Percentiles rank a stretch among this genome's conserved stretches.
Evolutionary conservation across 2,888 invertebrate species (phyloP).

Genomic region (Boloria euphrosyne): DNA sequence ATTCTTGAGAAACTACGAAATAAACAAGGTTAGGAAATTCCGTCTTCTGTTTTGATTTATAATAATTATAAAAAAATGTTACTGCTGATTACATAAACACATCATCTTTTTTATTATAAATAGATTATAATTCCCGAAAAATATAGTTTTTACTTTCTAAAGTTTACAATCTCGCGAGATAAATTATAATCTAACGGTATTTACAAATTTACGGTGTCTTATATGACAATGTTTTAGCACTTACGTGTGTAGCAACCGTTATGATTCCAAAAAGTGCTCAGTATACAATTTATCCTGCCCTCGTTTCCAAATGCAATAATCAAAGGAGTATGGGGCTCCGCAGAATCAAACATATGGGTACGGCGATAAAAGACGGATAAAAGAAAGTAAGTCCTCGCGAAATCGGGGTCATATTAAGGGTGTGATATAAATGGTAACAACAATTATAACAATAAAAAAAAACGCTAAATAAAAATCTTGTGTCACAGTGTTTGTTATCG

Average conservation of each 20-base stretch:
- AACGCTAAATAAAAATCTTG: too few relatives aligned
- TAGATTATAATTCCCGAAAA: constrained; percentile 56
- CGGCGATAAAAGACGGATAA: constrained; percentile 73
- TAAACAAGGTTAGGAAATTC: too few relatives aligned
- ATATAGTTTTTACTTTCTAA: constrained; percentile 1
- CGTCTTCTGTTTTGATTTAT: too few relatives aligned
- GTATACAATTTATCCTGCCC: constrained; percentile 64
- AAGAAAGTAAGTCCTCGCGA: constrained; percentile 59
- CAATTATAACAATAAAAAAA: constrained; percentile 27
- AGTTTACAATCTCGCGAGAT: too few relatives aligned
- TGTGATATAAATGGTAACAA: constrained; percentile 44
- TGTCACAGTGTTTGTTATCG: too few relatives aligned
- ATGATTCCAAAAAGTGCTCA: constrained; percentile 69
- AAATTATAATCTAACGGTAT: too few relatives aligned
- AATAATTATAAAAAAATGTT: too few relatives aligned
- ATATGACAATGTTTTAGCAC: background rate
- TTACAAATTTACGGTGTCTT: too few relatives aligned
- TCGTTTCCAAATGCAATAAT: constrained; percentile 77
- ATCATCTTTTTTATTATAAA: constrained; percentile 75
- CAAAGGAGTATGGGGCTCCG: constrained; percentile 74
- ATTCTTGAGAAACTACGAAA: too few relatives aligned
- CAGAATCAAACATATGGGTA: constrained; percentile 75
- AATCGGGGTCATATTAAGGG: constrained; percentile 57
- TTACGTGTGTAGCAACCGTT: constrained; percentile 19
- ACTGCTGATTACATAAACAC: constrained; percentile 48